Evolutionary conservation across 2,797 vertebrate species (phyloP).

Genomic region (Melanotaenia parkinsoni): DNA sequence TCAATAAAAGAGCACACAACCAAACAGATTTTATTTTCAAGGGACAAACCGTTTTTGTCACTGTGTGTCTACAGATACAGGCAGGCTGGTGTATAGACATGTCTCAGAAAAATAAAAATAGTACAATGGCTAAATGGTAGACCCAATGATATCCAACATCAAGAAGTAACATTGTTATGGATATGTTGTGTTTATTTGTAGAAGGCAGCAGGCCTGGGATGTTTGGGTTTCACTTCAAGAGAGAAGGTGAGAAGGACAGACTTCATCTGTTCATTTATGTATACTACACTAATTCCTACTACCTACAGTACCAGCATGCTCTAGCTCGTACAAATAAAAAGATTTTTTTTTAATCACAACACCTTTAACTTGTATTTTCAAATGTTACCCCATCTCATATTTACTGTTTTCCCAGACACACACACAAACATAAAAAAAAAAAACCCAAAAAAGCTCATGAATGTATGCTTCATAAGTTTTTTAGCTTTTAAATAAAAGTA

Average conservation of each 20-base stretch:
- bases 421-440: not conserved
- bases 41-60: constrained; percentile 4
- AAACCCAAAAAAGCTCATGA: not conserved
- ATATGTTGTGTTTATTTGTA: constrained; percentile 32
- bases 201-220: constrained; percentile 3
- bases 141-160: constrained; percentile 41
- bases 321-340: constrained; percentile 16
- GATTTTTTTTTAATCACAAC: constrained; percentile 48
- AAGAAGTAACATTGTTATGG: constrained; percentile 28
- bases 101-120: constrained; percentile 24
- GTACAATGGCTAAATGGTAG: constrained; percentile 35
- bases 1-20: constrained; percentile 21
- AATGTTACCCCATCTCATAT: no score
- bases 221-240: constrained; percentile 38
- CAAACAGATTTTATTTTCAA: constrained; percentile 35
- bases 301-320: constrained; percentile 35
- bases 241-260: constrained; percentile 14
- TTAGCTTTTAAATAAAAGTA: constrained; percentile 17
- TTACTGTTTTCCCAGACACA: no score
- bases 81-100: not conserved
- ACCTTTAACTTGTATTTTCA: not conserved
- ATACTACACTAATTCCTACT: constrained; percentile 32
- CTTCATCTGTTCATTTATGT: constrained; percentile 8
- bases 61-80: not conserved
- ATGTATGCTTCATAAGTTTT: constrained; percentile 5